Evolutionary conservation across 1,140 invertebrate species (phyloP).

Genomic region (Papilio machaon): DNA sequence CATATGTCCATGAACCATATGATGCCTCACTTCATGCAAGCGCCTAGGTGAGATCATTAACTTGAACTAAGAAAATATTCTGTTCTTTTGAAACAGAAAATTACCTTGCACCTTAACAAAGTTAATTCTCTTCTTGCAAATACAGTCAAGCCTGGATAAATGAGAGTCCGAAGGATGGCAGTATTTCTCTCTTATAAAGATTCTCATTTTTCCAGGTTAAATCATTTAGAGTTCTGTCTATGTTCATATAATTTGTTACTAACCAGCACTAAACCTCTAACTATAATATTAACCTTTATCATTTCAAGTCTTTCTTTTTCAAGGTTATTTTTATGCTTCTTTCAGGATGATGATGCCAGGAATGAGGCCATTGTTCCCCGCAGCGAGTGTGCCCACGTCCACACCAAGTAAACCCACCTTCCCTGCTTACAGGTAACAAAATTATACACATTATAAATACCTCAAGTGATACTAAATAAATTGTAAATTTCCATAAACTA

Average conservation of each 20-base stretch:
- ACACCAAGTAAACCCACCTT: conserved; percentile 88
- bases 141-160: too few relatives aligned
- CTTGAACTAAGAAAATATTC: not conserved
- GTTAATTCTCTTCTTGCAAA: too few relatives aligned
- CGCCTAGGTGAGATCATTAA: conserved; percentile 81
- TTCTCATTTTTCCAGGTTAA: too few relatives aligned
- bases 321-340: conserved; percentile 45
- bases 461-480: not conserved
- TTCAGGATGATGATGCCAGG: conserved; percentile 84
- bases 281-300: too few relatives aligned
- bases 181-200: too few relatives aligned
- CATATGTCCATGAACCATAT: conserved; percentile 83
- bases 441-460: not conserved
- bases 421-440: conserved; percentile 88
- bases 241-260: too few relatives aligned
- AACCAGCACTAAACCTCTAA: too few relatives aligned
- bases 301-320: too few relatives aligned
- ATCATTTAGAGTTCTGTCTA: too few relatives aligned
- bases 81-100: too few relatives aligned
- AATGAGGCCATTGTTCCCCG: conserved; percentile 89
- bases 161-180: too few relatives aligned
- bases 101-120: too few relatives aligned
- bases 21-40: conserved; percentile 89
- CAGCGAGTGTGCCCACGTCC: conserved; percentile 85
- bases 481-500: not conserved